Conservation (phyloP, 2,888 invertebrate genomes). For the Chironomus riparius region DNA sequence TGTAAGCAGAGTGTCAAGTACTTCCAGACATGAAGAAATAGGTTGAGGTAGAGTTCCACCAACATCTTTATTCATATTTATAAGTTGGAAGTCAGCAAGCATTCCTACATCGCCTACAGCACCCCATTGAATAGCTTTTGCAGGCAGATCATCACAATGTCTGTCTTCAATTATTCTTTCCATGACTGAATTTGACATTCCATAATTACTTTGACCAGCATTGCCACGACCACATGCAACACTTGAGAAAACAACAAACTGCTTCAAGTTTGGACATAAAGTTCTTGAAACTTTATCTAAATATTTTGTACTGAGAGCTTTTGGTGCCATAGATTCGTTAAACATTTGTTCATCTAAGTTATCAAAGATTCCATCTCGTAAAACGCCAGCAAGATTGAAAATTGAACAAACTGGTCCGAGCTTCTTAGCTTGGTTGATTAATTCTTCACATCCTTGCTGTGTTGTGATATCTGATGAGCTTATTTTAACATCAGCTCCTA, state of each 20-base stretch:
- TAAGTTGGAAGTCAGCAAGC: slow-evolving; percentile 60
- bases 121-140: slow-evolving; percentile 84
- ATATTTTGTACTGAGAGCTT: slow-evolving; percentile 69
- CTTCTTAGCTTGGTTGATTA: not conserved
- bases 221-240: slow-evolving; percentile 88
- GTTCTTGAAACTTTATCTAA: slow-evolving; percentile 59
- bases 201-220: slow-evolving; percentile 86
- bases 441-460: slow-evolving; percentile 21
- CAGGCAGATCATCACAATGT: slow-evolving; percentile 59
- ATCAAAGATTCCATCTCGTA: slow-evolving; percentile 65
- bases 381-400: slow-evolving; percentile 79
- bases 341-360: slow-evolving; percentile 67
- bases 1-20: slow-evolving; percentile 63
- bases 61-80: slow-evolving; percentile 54
- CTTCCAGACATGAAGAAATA: slow-evolving; percentile 69
- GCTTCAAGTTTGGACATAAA: slow-evolving; percentile 49
- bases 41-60: slow-evolving; percentile 79
- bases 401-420: slow-evolving; percentile 5
- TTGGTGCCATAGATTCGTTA: slow-evolving; percentile 59
- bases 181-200: slow-evolving; percentile 83
- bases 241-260: slow-evolving; percentile 87
- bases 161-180: slow-evolving; percentile 76
- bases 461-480: slow-evolving; percentile 36
- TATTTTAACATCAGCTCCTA: slow-evolving; percentile 56
- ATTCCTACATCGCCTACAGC: slow-evolving; percentile 75